These are phyloP conservation scores for Ciconia nigra DNA, from an alignment of 2,797 vertebrate species.

Conservation along the genomic window DNA sequence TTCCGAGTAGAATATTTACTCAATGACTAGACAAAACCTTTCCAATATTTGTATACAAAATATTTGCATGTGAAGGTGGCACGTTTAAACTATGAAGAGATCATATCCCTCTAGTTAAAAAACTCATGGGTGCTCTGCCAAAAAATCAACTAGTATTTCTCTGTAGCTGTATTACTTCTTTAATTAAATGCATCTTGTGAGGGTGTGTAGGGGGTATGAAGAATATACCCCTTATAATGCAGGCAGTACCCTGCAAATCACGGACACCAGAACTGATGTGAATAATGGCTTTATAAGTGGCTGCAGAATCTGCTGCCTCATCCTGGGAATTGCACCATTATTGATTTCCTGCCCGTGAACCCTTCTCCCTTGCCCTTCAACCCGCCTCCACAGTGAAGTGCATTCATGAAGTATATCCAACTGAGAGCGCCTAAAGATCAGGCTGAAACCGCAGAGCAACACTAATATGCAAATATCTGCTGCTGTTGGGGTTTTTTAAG, in stretches of 20 bases:
- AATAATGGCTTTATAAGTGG: background rate
- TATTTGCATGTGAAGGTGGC: background rate
- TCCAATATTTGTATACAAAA: background rate
- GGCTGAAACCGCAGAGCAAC: background rate
- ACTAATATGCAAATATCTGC: background rate
- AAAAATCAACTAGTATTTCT: background rate
- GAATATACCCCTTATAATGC: background rate
- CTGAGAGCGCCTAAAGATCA: background rate
- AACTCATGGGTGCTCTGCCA: background rate
- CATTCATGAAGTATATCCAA: background rate
- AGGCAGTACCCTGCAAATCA: background rate
- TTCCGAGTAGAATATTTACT: background rate
- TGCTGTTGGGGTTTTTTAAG: background rate
- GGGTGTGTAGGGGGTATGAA: background rate
- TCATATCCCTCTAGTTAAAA: background rate
- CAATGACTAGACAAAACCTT: background rate
- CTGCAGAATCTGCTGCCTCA: conserved; percentile 34
- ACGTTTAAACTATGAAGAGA: background rate
- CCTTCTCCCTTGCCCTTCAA: background rate
- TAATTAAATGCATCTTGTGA: background rate
- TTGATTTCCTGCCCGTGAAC: conserved; percentile 37
- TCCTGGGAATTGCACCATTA: background rate
- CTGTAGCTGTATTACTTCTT: background rate
- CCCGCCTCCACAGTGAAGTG: background rate
- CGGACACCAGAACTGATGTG: background rate